Conservation (phyloP, 2,113 vertebrate genomes). For the Neolamprologus variostigma region DNA sequence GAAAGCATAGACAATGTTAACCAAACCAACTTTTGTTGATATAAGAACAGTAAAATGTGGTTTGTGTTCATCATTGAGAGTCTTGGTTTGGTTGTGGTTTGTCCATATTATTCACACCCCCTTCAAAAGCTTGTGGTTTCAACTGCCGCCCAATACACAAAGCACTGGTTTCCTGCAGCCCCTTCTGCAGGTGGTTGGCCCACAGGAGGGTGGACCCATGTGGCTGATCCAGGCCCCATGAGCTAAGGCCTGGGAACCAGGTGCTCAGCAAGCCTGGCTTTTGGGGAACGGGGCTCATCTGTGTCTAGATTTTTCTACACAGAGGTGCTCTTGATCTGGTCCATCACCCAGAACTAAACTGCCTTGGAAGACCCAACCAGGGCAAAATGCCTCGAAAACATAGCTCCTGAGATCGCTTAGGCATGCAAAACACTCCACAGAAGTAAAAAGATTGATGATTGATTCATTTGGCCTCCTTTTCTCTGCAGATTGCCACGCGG, state of each 20-base stretch:
- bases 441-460: not conserved
- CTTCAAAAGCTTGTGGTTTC: not conserved
- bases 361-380: not conserved
- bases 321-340: not conserved
- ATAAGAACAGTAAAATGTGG: not conserved
- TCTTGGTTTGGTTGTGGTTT: not conserved
- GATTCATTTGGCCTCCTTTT: not conserved
- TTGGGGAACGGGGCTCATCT: not conserved
- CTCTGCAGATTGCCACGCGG: conserved; percentile 80
- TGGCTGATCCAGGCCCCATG: not conserved
- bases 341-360: not conserved
- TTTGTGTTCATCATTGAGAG: not conserved
- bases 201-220: not conserved
- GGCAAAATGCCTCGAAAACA: not conserved
- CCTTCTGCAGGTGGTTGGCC: not conserved
- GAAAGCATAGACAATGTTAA: not conserved
- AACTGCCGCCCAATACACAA: not conserved
- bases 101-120: not conserved
- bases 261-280: not conserved
- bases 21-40: not conserved
- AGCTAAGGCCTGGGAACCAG: not conserved
- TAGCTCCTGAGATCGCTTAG: not conserved
- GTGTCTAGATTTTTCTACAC: not conserved
- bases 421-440: not conserved
- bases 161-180: not conserved